Evolutionary conservation across 2,797 vertebrate species (phyloP).

Genomic region (Euthynnus affinis): DNA sequence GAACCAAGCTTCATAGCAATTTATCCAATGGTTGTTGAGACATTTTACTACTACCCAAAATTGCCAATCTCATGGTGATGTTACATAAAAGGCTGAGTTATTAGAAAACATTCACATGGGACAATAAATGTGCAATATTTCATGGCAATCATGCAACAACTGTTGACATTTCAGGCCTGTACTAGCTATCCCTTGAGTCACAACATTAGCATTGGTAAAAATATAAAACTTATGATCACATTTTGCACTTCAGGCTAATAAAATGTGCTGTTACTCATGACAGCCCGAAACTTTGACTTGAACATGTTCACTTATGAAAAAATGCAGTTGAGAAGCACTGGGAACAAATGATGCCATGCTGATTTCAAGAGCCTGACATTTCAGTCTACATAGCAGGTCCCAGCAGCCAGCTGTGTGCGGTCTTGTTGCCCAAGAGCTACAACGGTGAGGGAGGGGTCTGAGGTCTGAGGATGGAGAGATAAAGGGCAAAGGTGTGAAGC

Average conservation of each 20-base stretch:
- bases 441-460: background rate
- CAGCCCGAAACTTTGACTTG: slow-evolving; percentile 11
- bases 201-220: no score
- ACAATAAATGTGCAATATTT: no score
- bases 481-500: slow-evolving; percentile 34
- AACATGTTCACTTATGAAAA: slow-evolving; percentile 19
- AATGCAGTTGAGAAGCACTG: slow-evolving; percentile 4
- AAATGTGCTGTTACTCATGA: slow-evolving; percentile 2
- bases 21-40: no score
- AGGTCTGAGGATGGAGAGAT: background rate
- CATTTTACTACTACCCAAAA: no score
- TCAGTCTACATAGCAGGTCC: slow-evolving; percentile 40
- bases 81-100: no score
- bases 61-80: no score
- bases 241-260: background rate
- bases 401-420: slow-evolving; percentile 35
- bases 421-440: slow-evolving; percentile 30
- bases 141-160: no score
- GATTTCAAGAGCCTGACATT: slow-evolving; percentile 70
- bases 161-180: no score
- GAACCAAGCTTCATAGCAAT: background rate
- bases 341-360: slow-evolving; percentile 49
- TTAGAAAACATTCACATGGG: no score
- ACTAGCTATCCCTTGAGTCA: no score
- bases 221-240: background rate